Conservation (phyloP, 2,113 vertebrate genomes). For the Siniperca chuatsi region DNA sequence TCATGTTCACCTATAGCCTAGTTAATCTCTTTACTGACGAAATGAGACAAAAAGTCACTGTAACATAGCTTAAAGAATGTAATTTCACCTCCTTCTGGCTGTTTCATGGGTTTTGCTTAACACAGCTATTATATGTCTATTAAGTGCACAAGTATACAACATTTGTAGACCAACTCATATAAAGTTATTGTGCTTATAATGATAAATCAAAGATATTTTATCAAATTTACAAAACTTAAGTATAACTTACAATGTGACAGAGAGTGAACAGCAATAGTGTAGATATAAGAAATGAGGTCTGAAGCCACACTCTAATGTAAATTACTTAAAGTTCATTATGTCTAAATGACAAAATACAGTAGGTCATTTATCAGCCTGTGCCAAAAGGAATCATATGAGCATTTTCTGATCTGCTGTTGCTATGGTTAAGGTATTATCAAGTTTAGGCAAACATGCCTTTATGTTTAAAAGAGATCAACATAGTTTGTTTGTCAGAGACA, state of each 20-base stretch:
- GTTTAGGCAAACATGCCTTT: neutral
- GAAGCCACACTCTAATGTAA: no score
- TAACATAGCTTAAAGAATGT: neutral
- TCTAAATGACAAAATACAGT: neutral
- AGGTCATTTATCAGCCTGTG: neutral
- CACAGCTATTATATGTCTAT: neutral
- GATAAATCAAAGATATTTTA: neutral
- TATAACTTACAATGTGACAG: neutral
- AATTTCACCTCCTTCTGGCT: neutral
- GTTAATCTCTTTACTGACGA: neutral
- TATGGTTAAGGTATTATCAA: neutral
- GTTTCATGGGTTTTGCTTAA: neutral
- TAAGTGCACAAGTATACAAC: no score
- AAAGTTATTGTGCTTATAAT: neutral
- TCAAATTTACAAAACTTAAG: neutral
- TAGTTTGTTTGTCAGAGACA: neutral
- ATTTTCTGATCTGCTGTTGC: neutral
- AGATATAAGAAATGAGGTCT: neutral
- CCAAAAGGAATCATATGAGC: neutral
- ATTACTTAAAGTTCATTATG: neutral
- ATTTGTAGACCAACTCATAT: neutral
- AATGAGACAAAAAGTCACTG: neutral
- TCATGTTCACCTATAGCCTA: neutral
- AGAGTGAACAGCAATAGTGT: neutral
- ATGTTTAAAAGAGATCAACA: neutral